Evolutionary conservation across 2,113 vertebrate genomes (phyloP).

Genomic region (Amazona guildingii): DNA sequence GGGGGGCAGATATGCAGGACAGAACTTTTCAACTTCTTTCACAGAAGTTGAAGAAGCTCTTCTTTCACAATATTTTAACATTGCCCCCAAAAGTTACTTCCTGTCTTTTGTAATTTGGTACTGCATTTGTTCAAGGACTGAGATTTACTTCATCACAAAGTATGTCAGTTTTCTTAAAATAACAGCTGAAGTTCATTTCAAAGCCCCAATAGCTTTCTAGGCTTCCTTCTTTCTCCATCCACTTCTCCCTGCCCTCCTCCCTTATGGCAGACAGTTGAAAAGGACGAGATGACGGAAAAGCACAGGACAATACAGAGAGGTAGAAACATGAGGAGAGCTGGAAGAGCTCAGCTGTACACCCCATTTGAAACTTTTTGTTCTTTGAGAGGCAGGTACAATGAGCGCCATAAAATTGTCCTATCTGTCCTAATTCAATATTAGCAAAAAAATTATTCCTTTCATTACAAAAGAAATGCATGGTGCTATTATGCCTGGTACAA

Average conservation of each 20-base stretch:
- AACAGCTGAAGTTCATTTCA: not conserved
- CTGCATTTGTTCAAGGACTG: not conserved
- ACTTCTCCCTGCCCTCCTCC: not conserved
- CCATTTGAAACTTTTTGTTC: conserved; percentile 21
- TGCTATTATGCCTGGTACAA: not conserved
- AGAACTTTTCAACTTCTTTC: not conserved
- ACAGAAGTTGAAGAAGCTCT: not conserved
- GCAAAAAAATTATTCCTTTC: not conserved
- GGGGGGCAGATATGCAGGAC: not conserved
- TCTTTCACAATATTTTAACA: not conserved
- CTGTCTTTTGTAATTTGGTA: not conserved
- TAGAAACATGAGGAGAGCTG: not conserved
- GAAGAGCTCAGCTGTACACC: not conserved
- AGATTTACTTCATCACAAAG: not conserved
- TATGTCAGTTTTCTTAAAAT: not conserved
- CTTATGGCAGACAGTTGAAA: not conserved
- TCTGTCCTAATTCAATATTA: conserved; percentile 36
- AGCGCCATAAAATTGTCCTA: conserved; percentile 1
- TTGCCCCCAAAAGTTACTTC: not conserved
- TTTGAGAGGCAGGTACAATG: conserved; percentile 14
- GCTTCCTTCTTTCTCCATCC: not conserved
- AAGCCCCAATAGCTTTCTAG: not conserved
- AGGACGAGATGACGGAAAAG: conserved; percentile 42
- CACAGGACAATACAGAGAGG: conserved; percentile 14
- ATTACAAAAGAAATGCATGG: conserved; percentile 15